Evolutionary conservation across 2,797 vertebrate genomes (phyloP), one percentile per base, ranked within the genome.

Genomic region (Paramormyrops hopkinsi): DNA sequence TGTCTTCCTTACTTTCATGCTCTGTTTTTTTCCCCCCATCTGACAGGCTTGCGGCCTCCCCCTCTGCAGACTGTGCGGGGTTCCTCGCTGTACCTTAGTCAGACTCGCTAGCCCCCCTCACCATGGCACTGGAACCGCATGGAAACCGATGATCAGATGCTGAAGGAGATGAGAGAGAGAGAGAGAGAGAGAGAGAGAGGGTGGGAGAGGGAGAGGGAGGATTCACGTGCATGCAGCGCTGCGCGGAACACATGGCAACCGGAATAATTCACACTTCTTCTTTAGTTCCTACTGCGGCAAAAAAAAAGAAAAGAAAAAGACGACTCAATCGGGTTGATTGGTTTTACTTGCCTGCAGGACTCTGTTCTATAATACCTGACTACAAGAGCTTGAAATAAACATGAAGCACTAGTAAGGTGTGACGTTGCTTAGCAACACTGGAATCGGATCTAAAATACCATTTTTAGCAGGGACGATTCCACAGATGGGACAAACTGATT

Each of bases 331-430:
- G 17, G 44, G 82, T 41, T 87, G 53, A 59, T 62, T 69, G 44
- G 37, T 88, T 88, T 88, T 88, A 46, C 59, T 46, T 29, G 82
- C 82, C 86, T 62, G 86, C 86, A 59, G 37, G 86, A 87, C 54
- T 44, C 37, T 8, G 85, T 65, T 87, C 54, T 59, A 87, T 62
- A 88, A 76, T 88, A 73, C 62, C 65, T 73, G 41, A 69, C 87
- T 73, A 48, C 46, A 14, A 88, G 65, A 69, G 87, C 22, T 46
- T 33, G 44, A 73, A 88, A 88, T 88, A 88, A 73, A 69, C 29
- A 37, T 11, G 46, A 48, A 51, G 29, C 82, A 12, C 44, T 48
- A 14, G 46, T 25, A 85, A 85, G 82, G 82, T 85, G 82, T 48
- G 82, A 85, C 22, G 46, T 85, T 85, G 48, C 82, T 51, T 85